These are phyloP conservation scores for Leucoptera coffeella DNA, from an alignment of 2,888 invertebrate genomes.

Conservation along the genomic window DNA sequence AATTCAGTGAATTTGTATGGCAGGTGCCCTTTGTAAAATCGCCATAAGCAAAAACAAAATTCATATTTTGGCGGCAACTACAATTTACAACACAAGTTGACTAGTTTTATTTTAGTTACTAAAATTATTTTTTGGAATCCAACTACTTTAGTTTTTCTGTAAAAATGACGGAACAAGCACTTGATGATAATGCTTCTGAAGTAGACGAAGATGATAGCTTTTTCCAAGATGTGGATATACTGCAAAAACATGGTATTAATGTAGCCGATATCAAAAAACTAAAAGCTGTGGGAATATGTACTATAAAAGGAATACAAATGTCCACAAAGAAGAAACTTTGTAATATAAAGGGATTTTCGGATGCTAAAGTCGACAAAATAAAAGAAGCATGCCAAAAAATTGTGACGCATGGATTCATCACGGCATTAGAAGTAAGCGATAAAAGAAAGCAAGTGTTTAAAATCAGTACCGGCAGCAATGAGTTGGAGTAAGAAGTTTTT, in stretches of 20 bases:
- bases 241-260: conserved; percentile 58
- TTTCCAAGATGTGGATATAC: conserved; percentile 69
- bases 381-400: conserved; percentile 71
- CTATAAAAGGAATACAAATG: conserved; percentile 78
- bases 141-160: too few relatives aligned
- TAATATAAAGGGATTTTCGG: conserved; percentile 69
- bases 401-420: conserved; percentile 59
- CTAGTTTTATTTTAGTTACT: too few relatives aligned
- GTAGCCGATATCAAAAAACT: conserved; percentile 72
- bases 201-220: conserved; percentile 61
- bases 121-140: too few relatives aligned
- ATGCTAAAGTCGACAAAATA: conserved; percentile 72
- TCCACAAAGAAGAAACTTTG: conserved; percentile 65
- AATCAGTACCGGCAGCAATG: conserved; percentile 59
- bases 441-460: conserved; percentile 67
- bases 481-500: conserved; percentile 72
- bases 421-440: conserved; percentile 68
- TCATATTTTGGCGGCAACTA: too few relatives aligned
- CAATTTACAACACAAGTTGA: too few relatives aligned
- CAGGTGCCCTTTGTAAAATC: too few relatives aligned
- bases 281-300: conserved; percentile 71
- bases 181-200: conserved; percentile 38
- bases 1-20: too few relatives aligned
- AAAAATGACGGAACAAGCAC: conserved; percentile 34
- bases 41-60: too few relatives aligned